phyloP scores from a whole-genome alignment of 2,888 invertebrate genomes.

The Ectropis crepuscularia region DNA sequence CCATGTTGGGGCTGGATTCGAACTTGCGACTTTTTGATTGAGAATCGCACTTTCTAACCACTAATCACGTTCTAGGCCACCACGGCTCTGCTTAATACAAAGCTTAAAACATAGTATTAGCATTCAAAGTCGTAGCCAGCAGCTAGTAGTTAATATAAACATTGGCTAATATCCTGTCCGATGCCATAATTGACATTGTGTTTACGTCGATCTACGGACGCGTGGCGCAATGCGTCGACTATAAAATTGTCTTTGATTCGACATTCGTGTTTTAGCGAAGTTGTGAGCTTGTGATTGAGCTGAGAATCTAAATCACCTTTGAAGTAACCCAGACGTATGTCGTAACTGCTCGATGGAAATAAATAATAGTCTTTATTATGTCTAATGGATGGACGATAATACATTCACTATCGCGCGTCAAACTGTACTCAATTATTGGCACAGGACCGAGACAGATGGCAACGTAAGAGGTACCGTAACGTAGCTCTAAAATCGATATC shows the following conservation, averaged over 20 bases:
- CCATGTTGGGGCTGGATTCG: too few relatives aligned
- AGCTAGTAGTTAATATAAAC: conserved; percentile 31
- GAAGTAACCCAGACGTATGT: conserved; percentile 5
- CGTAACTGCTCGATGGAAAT: conserved; percentile 3
- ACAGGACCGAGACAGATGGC: too few relatives aligned
- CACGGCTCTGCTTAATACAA: not conserved
- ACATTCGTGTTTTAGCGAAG: conserved; percentile 10
- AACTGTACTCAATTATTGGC: too few relatives aligned
- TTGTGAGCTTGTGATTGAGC: conserved; percentile 5
- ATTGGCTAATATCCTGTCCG: conserved; percentile 45
- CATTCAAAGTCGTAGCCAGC: conserved; percentile 5
- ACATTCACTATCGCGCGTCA: too few relatives aligned
- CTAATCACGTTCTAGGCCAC: too few relatives aligned
- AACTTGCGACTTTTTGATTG: too few relatives aligned
- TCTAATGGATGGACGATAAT: not conserved
- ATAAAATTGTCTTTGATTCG: conserved; percentile 20
- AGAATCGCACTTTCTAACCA: too few relatives aligned
- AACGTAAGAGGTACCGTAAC: too few relatives aligned
- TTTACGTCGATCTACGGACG: conserved; percentile 32
- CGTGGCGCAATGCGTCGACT: conserved; percentile 12
- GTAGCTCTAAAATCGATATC: too few relatives aligned
- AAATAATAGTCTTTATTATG: not conserved
- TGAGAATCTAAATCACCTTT: conserved; percentile 12
- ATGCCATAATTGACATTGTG: conserved; percentile 43
- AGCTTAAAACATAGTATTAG: not conserved